Conservation (phyloP, 2,888 invertebrate species). For the Amblyteles armatorius region DNA sequence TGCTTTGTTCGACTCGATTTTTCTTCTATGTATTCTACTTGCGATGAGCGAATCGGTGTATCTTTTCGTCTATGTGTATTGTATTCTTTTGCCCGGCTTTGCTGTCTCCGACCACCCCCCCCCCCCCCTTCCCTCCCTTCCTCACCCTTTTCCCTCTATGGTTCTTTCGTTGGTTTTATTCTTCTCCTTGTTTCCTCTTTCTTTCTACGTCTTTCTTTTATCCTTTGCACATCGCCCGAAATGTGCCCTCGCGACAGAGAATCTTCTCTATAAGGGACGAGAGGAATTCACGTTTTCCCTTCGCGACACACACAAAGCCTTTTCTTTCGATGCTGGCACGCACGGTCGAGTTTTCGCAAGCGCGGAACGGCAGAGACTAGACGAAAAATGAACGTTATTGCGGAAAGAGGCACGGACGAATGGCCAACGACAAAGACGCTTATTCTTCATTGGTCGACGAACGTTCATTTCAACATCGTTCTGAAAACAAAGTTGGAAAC, state of each 20-base stretch:
- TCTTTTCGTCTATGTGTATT: conserved; percentile 22
- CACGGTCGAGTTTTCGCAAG: conserved; percentile 25
- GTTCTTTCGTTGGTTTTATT: conserved; percentile 33
- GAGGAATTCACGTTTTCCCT: conserved; percentile 50
- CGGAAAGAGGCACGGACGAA: conserved; percentile 11
- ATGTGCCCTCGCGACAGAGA: conserved; percentile 48
- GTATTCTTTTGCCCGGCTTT: conserved; percentile 37
- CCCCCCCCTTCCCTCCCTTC: background rate
- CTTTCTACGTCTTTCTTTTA: conserved; percentile 26
- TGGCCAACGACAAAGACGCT: conserved; percentile 11
- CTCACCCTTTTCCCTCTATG: conserved; percentile 14
- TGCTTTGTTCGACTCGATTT: conserved; percentile 64
- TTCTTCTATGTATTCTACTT: conserved; percentile 50
- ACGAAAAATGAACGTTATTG: conserved; percentile 37
- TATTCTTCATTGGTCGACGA: conserved; percentile 17
- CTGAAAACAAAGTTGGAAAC: background rate
- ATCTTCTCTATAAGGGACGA: conserved; percentile 45
- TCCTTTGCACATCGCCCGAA: conserved; percentile 47
- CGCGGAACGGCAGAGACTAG: conserved; percentile 27
- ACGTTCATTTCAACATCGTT: background rate
- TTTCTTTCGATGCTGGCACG: conserved; percentile 52
- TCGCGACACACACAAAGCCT: conserved; percentile 47
- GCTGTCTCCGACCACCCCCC: background rate
- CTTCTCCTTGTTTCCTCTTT: conserved; percentile 42
- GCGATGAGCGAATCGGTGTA: conserved; percentile 32